A percentile compares a stretch with the other conserved stretches of the same genome.
These are phyloP conservation scores for Aporrectodea caliginosa DNA, from an alignment of 1,140 invertebrate genomes.

Conservation along the genomic window DNA sequence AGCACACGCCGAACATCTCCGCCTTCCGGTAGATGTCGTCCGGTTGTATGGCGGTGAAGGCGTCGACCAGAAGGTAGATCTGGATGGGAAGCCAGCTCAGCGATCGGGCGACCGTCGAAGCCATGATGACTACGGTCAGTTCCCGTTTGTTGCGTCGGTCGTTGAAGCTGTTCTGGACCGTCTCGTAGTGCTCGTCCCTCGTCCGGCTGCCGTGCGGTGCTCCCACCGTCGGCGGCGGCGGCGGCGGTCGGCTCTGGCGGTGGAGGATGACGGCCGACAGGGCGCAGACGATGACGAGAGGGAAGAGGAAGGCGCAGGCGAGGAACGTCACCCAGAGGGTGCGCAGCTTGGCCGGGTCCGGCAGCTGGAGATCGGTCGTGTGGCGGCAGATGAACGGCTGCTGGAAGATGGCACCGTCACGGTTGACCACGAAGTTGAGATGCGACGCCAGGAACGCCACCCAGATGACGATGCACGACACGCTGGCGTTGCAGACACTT, in stretches of 20 bases:
- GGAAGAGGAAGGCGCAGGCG: slow-evolving; percentile 30
- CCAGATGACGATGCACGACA: slow-evolving; percentile 32
- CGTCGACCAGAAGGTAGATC: slow-evolving; percentile 26
- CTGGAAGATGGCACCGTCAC: slow-evolving; percentile 31
- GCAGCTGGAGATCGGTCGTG: background rate
- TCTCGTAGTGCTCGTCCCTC: background rate
- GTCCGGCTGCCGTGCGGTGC: background rate
- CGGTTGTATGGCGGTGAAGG: slow-evolving; percentile 19
- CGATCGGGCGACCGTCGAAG: slow-evolving; percentile 21
- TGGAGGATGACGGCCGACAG: slow-evolving; percentile 29
- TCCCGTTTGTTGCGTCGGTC: slow-evolving; percentile 25
- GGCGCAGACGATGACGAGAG: slow-evolving; percentile 18
- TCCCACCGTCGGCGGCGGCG: too few species aligned
- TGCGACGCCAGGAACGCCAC: slow-evolving; percentile 28
- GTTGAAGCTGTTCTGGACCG: background rate
- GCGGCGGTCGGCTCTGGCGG: slow-evolving; percentile 1
- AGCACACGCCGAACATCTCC: slow-evolving; percentile 28
- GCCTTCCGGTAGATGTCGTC: slow-evolving; percentile 25
- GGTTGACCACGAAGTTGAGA: slow-evolving; percentile 24
- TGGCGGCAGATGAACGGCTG: slow-evolving; percentile 32
- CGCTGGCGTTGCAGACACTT: slow-evolving; percentile 23
- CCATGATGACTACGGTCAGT: slow-evolving; percentile 29
- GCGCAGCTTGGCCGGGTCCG: slow-evolving; percentile 18
- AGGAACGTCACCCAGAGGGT: slow-evolving; percentile 34
- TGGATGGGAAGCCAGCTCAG: slow-evolving; percentile 33